phyloP scores from a whole-genome alignment of 2,113 vertebrate species.

The Bothrops jararaca region DNA sequence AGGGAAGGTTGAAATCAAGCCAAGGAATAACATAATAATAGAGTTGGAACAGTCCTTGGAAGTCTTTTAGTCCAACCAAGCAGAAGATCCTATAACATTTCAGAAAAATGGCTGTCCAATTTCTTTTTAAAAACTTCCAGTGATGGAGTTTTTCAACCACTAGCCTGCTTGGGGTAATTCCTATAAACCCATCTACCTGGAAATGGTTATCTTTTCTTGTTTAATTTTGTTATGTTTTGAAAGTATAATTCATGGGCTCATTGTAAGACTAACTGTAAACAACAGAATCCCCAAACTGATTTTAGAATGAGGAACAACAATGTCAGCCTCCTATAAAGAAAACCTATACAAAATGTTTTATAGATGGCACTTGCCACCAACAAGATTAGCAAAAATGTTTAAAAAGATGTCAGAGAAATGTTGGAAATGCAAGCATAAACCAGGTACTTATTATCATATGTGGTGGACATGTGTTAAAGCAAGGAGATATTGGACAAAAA shows the following conservation, averaged over 20 bases:
- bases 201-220: background rate
- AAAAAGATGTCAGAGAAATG: too few relatives aligned
- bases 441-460: too few relatives aligned
- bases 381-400: too few relatives aligned
- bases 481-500: too few relatives aligned
- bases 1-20: background rate
- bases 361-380: too few relatives aligned
- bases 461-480: too few relatives aligned
- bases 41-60: background rate
- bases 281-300: background rate
- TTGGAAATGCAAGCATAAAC: too few relatives aligned
- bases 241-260: background rate
- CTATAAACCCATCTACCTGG: background rate
- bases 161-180: background rate
- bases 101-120: background rate
- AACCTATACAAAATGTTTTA: too few relatives aligned
- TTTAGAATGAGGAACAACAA: background rate
- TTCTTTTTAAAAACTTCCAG: background rate
- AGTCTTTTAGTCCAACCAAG: too few relatives aligned
- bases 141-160: background rate
- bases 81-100: background rate
- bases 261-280: background rate
- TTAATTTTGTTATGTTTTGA: background rate
- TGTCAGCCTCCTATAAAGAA: too few relatives aligned
- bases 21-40: background rate